Evolutionary conservation across 2,888 invertebrate genomes (phyloP).

Genomic region (Aphidoletes aphidimyza): DNA sequence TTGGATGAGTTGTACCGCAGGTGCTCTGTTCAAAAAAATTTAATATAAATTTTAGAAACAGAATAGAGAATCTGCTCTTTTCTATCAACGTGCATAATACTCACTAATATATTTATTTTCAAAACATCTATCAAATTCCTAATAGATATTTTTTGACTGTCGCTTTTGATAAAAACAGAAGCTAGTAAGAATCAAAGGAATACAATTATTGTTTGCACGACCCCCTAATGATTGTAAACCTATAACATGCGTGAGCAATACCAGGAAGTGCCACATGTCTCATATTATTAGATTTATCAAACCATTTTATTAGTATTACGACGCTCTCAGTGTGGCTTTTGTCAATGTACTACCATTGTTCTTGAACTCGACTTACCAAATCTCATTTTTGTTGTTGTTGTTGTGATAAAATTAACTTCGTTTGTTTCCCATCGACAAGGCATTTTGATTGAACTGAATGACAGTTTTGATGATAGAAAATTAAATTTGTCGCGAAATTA

Average conservation of each 20-base stretch:
- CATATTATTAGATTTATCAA: slow-evolving; percentile 52
- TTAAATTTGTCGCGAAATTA: neutral
- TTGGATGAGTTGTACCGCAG: neutral
- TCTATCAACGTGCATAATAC: neutral
- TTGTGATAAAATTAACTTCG: neutral
- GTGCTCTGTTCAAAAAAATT: neutral
- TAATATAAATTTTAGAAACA: neutral
- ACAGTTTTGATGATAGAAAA: neutral
- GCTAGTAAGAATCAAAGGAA: neutral
- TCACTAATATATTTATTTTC: neutral
- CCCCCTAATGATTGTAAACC: slow-evolving; percentile 45
- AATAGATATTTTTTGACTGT: neutral
- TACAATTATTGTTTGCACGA: slow-evolving; percentile 37
- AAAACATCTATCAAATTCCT: neutral
- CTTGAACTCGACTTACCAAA: neutral
- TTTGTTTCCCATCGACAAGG: neutral
- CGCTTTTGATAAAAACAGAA: neutral
- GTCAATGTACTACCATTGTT: neutral
- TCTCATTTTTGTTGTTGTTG: neutral
- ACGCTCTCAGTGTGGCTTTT: slow-evolving; percentile 17
- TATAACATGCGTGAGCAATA: neutral
- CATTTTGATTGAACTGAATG: neutral
- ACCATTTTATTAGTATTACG: slow-evolving; percentile 41
- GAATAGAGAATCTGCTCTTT: neutral
- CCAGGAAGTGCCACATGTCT: slow-evolving; percentile 41